These are phyloP conservation scores for Myiozetetes cayanensis DNA, from an alignment of 2,113 vertebrate genomes.

Conservation along the genomic window DNA sequence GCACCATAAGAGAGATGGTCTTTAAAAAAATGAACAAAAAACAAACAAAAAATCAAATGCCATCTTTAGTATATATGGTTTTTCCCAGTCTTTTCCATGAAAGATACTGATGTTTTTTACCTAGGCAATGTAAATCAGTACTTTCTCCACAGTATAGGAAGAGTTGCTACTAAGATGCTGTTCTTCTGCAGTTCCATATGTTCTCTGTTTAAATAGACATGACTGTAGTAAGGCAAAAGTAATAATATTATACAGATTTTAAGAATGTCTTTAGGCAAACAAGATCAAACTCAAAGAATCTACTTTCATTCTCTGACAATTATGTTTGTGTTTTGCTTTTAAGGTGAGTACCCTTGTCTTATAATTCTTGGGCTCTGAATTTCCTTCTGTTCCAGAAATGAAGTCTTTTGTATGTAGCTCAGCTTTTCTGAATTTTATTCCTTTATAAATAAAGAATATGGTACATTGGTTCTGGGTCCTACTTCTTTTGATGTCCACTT, in stretches of 20 bases:
- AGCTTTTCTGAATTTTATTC: neutral
- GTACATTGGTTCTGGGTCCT: neutral
- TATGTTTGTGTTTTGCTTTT: neutral
- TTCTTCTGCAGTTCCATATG: neutral
- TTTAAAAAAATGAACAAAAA: neutral
- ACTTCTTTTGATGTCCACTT: neutral
- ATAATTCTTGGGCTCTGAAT: neutral
- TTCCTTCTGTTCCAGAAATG: neutral
- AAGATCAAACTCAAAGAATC: neutral
- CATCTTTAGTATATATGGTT: neutral
- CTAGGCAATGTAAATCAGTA: neutral
- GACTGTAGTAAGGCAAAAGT: neutral
- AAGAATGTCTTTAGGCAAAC: neutral
- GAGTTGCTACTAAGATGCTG: neutral
- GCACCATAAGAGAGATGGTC: neutral
- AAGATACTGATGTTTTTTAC: neutral
- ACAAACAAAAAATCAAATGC: neutral
- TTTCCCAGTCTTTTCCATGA: neutral
- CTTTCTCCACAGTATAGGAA: neutral
- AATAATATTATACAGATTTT: neutral
- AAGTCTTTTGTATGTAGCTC: neutral
- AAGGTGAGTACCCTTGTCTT: neutral
- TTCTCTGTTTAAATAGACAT: neutral
- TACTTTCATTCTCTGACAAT: neutral
- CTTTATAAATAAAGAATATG: neutral